Evolutionary conservation across 2,888 invertebrate species (phyloP), one percentile per base, ranked within the genome.

Genomic region (Odontocerum albicorne): DNA sequence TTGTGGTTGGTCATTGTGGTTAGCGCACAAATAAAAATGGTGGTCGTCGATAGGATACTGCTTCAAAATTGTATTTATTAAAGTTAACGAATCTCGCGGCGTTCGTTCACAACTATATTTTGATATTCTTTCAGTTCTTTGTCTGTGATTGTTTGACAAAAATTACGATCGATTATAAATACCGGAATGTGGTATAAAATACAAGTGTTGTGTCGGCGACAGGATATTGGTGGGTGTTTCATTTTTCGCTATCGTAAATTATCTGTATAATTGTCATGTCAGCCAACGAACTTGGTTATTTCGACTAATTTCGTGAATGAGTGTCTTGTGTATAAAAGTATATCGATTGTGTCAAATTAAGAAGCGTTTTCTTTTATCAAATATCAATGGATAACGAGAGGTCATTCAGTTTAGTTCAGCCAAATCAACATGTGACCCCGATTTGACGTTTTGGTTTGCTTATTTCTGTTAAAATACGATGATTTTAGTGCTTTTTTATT

Each of bases 361-460:
- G 31, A n/a, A n/a, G n/a, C n/a, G n/a, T n/a, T n/a, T n/a, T n/a
- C n/a, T 20, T 20, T 36, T 45, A 6, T 15, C 40, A 22, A 27
- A 51, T 19, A 45, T 21, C 36, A 17, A 31, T 19, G 31, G 20
- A 22, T 13, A 22, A 36, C 55, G 43, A 50, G 44, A 55, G 50
- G 49, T 55, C 45, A 50, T 51, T 52, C 40, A 16, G 44, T 22
- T 35, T 36, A 13, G 22, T 55, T 53, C 40, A 57, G 42, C 36
- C 49, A 55, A 54, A 56, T 53, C 71, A 73, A 73, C 75, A 75
- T 75, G 75, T 77, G 77, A 76, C 75, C 77, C 69, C 68, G 70
- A 69, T 70, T 65, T 69, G 67, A 67, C 66, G 65, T 67, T 67
- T 65, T 62, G 58, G 57, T 59, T 59, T 57, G 55, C 59, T 59